These are phyloP conservation scores for Dendrophyllia cribrosa DNA, from an alignment of 64 coral and sea anemone species.

Conservation along the genomic window DNA sequence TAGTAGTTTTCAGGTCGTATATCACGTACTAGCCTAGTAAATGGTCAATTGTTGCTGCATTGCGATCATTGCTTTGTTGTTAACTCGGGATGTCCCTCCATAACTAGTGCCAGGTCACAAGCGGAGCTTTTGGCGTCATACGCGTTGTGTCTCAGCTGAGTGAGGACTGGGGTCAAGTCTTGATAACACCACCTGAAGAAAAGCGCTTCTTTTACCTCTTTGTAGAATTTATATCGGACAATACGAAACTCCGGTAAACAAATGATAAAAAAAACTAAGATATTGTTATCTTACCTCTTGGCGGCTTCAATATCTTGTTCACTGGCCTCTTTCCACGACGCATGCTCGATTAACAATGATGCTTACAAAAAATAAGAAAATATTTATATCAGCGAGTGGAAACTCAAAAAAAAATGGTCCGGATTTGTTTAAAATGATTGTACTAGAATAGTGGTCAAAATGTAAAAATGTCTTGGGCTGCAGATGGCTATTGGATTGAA, in stretches of 20 bases:
- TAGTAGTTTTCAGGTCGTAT: no score
- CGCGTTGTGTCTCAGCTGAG: slow-evolving; percentile 58
- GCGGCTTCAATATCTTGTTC: slow-evolving; percentile 76
- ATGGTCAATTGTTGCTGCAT: no score
- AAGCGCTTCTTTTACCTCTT: not conserved
- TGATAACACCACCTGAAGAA: slow-evolving; percentile 84
- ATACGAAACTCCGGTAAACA: no score
- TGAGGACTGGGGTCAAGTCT: slow-evolving; percentile 83
- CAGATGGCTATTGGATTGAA: no score
- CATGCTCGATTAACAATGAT: slow-evolving; percentile 79
- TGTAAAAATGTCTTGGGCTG: no score
- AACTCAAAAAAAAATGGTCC: no score
- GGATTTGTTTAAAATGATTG: no score
- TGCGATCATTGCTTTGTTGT: not conserved
- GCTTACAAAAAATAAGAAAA: slow-evolving; percentile 44
- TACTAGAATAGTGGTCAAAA: no score
- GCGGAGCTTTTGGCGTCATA: slow-evolving; percentile 52
- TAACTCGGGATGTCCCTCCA: slow-evolving; percentile 84
- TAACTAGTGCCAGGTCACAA: slow-evolving; percentile 74
- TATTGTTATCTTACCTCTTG: slow-evolving; percentile 55
- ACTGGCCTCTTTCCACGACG: slow-evolving; percentile 62
- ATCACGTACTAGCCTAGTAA: no score
- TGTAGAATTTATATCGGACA: no score
- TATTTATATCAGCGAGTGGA: not conserved
- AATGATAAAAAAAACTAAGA: not conserved